Base-by-base conservation (phyloP, 2,797 vertebrate genomes). In the Monodelphis domestica region DNA sequence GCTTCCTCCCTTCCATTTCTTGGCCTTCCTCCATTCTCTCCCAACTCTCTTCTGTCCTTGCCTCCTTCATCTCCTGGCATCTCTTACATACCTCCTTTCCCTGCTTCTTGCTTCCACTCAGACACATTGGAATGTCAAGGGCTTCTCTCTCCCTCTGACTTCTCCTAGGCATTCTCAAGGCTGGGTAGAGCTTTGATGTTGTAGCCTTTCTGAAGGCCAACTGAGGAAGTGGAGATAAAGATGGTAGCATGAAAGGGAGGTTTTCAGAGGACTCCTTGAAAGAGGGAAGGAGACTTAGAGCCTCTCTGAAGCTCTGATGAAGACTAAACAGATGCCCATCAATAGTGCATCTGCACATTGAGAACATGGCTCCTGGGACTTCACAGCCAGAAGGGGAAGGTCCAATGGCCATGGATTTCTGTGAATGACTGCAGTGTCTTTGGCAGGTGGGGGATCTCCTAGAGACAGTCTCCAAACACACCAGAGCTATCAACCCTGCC, bases 151-250 rank as follows among this genome's bases (percentile, higher is more conserved):
- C 90, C 91, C 92, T 95, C 95, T 94, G 93, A 91, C 87, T 94
- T 94, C 93, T 52, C 96, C 92, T 95, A 96, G 95, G 96, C 96
- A 94, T 95, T 93, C 95, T 89, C 95, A 95, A 88, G 91, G 92
- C 94, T 97, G 96, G 97, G 97, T 96, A 95, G 95, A 87, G 93
- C 96, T 96, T 50, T 84, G 21, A 26, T 28, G 17, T n/a, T n/a
- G 7, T 50, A 84, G 38, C 6, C 50, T 4, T 11, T 11, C 24
- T 84, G 70, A 21, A 84, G 21, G 21, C 38, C 38, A 84, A 45
- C 38, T 50, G 70, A 84, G 70, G 12, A 45, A 26, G 9, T 26
- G 70, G 70, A 50, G 45, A 84, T 21, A 84, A 84, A 84, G 21
- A 84, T 45, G n/a, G 63, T 78, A 17, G 78, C 14, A n/a, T 17